Conservation (phyloP, 2,888 invertebrate species). For the Meliscaeva auricollis region DNA sequence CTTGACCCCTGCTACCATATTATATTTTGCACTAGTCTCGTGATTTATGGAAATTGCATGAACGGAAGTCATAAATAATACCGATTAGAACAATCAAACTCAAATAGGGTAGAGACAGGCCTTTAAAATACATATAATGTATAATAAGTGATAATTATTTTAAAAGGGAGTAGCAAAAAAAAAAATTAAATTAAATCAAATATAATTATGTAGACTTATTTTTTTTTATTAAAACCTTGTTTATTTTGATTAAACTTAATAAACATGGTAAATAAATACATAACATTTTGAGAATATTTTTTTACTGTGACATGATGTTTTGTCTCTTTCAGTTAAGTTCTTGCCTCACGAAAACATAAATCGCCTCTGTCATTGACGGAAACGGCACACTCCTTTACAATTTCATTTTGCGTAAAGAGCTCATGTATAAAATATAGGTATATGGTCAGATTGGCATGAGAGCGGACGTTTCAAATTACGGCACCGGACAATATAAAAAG, state of each 20-base stretch:
- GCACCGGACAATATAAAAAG: slow-evolving; percentile 59
- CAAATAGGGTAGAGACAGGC: background rate
- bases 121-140: slow-evolving; percentile 8
- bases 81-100: slow-evolving; percentile 42
- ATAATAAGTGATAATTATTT: background rate
- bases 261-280: too few relatives aligned
- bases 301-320: background rate
- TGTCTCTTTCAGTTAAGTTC: slow-evolving; percentile 9
- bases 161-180: background rate
- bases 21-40: slow-evolving; percentile 42
- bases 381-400: slow-evolving; percentile 42
- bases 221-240: too few relatives aligned
- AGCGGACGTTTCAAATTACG: slow-evolving; percentile 63
- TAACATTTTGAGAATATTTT: too few relatives aligned
- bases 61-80: slow-evolving; percentile 68
- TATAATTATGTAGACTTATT: too few relatives aligned
- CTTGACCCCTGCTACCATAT: slow-evolving; percentile 64
- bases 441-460: slow-evolving; percentile 31
- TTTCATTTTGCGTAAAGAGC: slow-evolving; percentile 33
- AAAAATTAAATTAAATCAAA: background rate
- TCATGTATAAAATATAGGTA: slow-evolving; percentile 16
- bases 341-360: slow-evolving; percentile 43
- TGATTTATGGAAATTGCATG: slow-evolving; percentile 68
- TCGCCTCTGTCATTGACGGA: slow-evolving; percentile 49
- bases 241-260: too few relatives aligned